Evolutionary conservation across 2,888 invertebrate species (phyloP), one percentile per base, ranked within the genome.

Genomic region (Synergus gifuensis): DNA sequence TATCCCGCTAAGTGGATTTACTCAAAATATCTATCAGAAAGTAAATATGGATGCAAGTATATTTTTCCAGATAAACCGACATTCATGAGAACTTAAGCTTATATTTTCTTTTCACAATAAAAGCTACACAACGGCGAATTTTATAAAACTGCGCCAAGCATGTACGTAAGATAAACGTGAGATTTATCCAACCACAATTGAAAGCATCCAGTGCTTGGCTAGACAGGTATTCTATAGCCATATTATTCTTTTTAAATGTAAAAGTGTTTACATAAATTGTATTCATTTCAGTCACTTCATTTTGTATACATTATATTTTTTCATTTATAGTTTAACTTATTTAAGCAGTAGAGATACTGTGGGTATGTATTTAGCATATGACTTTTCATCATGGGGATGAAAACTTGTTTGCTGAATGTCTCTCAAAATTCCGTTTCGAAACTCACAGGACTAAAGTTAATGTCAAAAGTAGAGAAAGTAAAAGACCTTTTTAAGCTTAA

Each of bases 401-500:
- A 66, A 42, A 40, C 42, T 66, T 11, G 40, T 14, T 22, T 67
- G 12, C 1, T 22, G 12, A 12, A 49, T 16, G 28, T 69, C 28
- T 12, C 22, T 36, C 8, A 36, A 73, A 73, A 73, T 54, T 73
- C 54, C 40, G 7, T 54, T 73, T 40, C 11, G 54, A 54, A 36
- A 36, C 49, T 69, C 28, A 49, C 4, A 54, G 28, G 54, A 46
- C 73, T 73, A 54, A 73, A 54, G 73, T 28, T 73, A 0, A 28
- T 11, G 54, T 73, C 73, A 36, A 54, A 73, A 73, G 36, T 36
- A 36, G 36, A 73, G 36, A 28, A 54, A 73, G 73, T 73, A 36
- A 28, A 54, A 73, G 36, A 73, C 36, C 36, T 49, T 73, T 54
- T 36, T 73, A 73, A 73, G 49, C 73, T 54, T 18, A 54, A 73